These are phyloP conservation scores for Alloplasta piceator DNA, from an alignment of 2,888 invertebrate genomes.

Conservation along the genomic window DNA sequence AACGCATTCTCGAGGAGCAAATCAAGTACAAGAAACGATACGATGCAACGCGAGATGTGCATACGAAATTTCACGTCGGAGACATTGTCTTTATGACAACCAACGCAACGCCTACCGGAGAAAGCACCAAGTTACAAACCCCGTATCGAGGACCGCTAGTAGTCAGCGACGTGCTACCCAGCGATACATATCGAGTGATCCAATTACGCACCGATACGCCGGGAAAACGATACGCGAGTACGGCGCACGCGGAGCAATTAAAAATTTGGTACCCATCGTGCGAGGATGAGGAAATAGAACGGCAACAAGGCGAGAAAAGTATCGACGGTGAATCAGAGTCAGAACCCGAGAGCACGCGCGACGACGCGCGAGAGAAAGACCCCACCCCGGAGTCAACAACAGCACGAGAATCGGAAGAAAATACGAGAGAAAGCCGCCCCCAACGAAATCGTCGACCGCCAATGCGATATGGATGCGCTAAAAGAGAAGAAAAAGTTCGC, in stretches of 20 bases:
- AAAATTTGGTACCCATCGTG: neutral
- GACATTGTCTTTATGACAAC: constrained; percentile 35
- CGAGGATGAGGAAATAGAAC: neutral
- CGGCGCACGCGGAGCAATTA: neutral
- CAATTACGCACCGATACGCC: no score
- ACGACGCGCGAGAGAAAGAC: no score
- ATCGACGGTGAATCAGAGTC: no score
- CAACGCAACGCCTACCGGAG: constrained; percentile 6
- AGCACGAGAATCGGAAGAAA: no score
- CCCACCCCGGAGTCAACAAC: no score
- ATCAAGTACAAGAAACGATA: neutral
- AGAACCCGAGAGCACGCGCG: no score
- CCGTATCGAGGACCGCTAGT: constrained; percentile 4
- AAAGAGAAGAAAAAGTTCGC: no score
- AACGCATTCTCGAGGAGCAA: neutral
- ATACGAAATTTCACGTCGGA: neutral
- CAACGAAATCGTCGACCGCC: no score
- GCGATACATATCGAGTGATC: neutral
- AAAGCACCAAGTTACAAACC: constrained; percentile 39
- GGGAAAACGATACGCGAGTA: neutral
- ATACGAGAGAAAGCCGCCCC: no score
- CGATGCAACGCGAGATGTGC: neutral
- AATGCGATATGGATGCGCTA: no score
- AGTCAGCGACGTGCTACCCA: neutral
- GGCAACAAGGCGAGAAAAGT: no score